Conservation (phyloP, 1,140 invertebrate genomes). For the Drosophila mojavensis region DNA sequence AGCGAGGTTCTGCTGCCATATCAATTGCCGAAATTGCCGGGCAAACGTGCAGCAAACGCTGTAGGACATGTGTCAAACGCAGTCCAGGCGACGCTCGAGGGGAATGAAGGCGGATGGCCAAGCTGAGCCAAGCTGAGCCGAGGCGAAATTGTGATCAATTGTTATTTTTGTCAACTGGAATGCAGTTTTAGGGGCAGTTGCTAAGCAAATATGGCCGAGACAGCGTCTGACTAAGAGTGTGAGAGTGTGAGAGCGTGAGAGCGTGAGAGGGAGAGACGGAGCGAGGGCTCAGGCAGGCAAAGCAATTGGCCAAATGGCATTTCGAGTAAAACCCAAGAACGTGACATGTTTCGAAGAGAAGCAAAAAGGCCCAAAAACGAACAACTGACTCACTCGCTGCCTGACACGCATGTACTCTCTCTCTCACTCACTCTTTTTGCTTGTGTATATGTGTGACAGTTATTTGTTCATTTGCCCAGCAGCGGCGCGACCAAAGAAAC, state of each 20-base stretch:
- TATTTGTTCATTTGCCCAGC: slow-evolving; percentile 29
- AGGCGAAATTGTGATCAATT: slow-evolving; percentile 23
- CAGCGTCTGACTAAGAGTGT: not conserved
- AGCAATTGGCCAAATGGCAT: slow-evolving; percentile 76
- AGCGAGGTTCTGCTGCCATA: no score
- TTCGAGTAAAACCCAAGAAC: slow-evolving; percentile 73
- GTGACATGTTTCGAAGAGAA: slow-evolving; percentile 67
- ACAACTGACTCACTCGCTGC: slow-evolving; percentile 3
- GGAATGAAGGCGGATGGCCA: not conserved
- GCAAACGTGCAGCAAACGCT: not conserved
- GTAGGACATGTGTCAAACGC: slow-evolving; percentile 22
- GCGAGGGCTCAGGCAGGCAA: slow-evolving; percentile 24
- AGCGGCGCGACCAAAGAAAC: slow-evolving; percentile 37
- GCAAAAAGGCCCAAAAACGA: slow-evolving; percentile 2
- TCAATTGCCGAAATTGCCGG: no score
- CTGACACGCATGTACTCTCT: slow-evolving; percentile 48
- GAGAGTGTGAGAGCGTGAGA: not conserved
- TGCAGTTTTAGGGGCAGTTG: slow-evolving; percentile 19
- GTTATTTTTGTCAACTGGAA: slow-evolving; percentile 5
- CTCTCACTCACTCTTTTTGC: not conserved
- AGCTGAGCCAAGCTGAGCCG: not conserved
- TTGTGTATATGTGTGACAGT: slow-evolving; percentile 4
- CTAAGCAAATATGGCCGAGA: slow-evolving; percentile 3
- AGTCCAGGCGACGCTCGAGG: not conserved
- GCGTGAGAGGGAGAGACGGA: not conserved